Evolutionary conservation across 2,797 vertebrate genomes (phyloP).

Genomic region (Pipistrellus pipistrellus): DNA sequence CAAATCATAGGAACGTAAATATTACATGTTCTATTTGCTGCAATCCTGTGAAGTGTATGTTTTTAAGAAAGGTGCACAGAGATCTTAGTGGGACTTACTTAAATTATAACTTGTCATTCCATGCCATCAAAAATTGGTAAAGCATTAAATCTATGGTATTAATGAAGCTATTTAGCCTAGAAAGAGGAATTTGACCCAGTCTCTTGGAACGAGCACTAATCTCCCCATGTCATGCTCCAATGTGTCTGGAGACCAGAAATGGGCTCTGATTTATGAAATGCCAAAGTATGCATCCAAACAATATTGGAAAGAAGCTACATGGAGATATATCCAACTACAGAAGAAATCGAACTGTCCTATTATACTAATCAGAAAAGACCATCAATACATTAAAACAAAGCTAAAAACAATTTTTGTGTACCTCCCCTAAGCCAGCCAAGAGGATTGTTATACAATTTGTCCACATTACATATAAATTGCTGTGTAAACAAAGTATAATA

Average conservation of each 20-base stretch:
- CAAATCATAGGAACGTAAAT: neutral
- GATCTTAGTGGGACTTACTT: neutral
- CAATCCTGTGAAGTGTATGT: neutral
- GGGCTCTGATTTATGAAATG: constrained; percentile 10
- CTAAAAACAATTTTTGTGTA: neutral
- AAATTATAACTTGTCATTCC: constrained; percentile 22
- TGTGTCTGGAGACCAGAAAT: neutral
- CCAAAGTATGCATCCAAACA: neutral
- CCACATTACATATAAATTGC: neutral
- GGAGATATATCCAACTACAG: neutral
- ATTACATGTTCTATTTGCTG: neutral
- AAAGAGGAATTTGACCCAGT: neutral
- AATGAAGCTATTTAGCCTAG: neutral
- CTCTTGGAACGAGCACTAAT: neutral
- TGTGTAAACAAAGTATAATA: neutral
- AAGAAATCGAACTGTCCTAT: neutral
- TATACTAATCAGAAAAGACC: neutral
- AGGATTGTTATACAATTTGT: neutral
- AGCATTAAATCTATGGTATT: neutral
- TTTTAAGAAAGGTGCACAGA: constrained; percentile 31
- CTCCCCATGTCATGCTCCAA: neutral
- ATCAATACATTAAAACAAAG: neutral
- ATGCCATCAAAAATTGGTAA: neutral
- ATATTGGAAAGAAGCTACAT: neutral
- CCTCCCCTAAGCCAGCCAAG: neutral